phyloP scores from a whole-genome alignment of 2,113 vertebrate species.

The Engystomops pustulosus region DNA sequence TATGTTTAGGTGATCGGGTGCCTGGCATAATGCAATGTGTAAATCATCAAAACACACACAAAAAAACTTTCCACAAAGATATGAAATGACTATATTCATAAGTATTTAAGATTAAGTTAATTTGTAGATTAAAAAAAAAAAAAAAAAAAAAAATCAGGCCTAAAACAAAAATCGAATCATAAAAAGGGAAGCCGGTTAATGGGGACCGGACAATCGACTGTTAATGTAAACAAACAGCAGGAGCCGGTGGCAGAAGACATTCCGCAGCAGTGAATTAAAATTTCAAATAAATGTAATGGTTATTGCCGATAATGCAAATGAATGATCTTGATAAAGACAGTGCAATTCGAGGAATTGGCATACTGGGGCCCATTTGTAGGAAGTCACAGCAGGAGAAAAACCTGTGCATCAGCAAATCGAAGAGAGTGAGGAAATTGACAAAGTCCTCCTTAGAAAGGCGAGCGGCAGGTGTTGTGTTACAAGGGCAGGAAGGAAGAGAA shows the following conservation, averaged over 20 bases:
- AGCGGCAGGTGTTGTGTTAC: neutral
- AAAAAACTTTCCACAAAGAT: no score
- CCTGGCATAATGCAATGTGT: no score
- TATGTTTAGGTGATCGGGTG: no score
- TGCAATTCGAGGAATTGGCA: slow-evolving; percentile 50
- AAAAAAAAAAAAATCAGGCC: neutral
- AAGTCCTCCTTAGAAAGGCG: neutral
- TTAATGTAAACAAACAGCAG: slow-evolving; percentile 27
- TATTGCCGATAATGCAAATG: slow-evolving; percentile 54
- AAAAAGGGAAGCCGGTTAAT: neutral
- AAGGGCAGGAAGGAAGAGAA: slow-evolving; percentile 21
- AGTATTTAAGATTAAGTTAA: no score
- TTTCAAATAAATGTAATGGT: slow-evolving; percentile 47
- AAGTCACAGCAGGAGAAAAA: slow-evolving; percentile 27
- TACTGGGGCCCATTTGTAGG: slow-evolving; percentile 47
- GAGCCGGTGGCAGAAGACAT: neutral
- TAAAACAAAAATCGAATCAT: neutral
- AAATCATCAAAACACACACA: no score
- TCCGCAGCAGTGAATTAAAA: slow-evolving; percentile 44
- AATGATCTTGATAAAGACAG: slow-evolving; percentile 52
- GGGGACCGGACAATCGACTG: slow-evolving; percentile 29
- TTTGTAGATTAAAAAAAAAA: no score
- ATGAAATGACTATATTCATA: no score
- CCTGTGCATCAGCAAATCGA: slow-evolving; percentile 25
- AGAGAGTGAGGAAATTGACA: neutral